Evolutionary conservation across 2,888 invertebrate species (phyloP), one percentile per base, ranked within the genome.

Genomic region (Stenodera caucasica): DNA sequence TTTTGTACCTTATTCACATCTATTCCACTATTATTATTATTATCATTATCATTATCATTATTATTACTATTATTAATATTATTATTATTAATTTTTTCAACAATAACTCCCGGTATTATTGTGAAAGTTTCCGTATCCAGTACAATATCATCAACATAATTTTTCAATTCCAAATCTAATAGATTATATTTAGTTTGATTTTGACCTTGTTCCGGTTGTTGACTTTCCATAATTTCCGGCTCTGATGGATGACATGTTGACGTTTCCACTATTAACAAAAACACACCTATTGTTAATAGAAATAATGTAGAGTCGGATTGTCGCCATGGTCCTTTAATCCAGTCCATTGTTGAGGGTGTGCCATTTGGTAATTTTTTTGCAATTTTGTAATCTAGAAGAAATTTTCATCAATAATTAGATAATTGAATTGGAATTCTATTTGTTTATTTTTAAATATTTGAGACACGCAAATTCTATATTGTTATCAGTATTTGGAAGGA

Each of bases 91-190:
- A 62, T 65, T 58, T 66, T 72, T 70, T 83, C 82, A 7, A 85
- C 81, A 71, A 83, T 84, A 53, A 88, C 77, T 45, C 86, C 86
- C 52, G 88, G 86, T 32, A 86, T 81, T 61, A 89, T 79, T 71
- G 83, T 83, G 72, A 84, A 84, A 55, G 77, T 80, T 67, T 87
- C 85, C 66, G 82, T 81, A 66, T 78, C 82, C 15, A 87, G 76
- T 49, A 45, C 21, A 30, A 85, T 82, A 67, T 83, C 78, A 72
- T 89, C 86, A 62, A 90, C 75, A 61, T 87, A 82, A 61, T 81
- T 78, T 72, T 85, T 83, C 52, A 89, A 77, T 74, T 84, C 81
- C 62, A 77, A 78, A 70, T 85, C 83, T 71, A 86, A 68, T 75
- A 79, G 68, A 67, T 70, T 70, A 45, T 23, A 18, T 45, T 5